phyloP scores from a whole-genome alignment of 2,113 vertebrate species.

The Strix uralensis region DNA sequence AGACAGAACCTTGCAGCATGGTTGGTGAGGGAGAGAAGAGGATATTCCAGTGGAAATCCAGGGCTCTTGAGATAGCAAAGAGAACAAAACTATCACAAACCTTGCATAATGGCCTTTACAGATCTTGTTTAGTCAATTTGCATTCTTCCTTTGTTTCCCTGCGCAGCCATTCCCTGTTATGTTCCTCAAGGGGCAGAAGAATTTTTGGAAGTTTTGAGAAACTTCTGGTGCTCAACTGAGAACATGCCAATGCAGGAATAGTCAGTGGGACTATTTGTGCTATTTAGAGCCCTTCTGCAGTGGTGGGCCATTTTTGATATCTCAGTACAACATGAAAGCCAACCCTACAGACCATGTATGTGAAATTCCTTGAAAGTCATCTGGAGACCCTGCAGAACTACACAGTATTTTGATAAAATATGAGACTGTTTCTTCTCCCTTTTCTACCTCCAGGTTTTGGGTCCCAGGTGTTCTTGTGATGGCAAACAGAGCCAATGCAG shows the following conservation, averaged over 20 bases:
- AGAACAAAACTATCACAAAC: background rate
- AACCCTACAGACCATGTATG: accelerated
- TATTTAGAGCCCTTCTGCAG: background rate
- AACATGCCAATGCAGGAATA: background rate
- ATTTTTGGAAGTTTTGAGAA: background rate
- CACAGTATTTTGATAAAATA: background rate
- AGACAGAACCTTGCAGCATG: background rate
- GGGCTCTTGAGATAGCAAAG: background rate
- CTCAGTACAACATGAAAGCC: background rate
- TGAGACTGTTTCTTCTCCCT: background rate
- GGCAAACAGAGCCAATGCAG: background rate
- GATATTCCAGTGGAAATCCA: background rate
- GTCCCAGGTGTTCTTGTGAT: background rate
- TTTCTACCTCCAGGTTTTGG: background rate
- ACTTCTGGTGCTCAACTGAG: background rate
- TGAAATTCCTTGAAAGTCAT: background rate
- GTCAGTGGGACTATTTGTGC: background rate
- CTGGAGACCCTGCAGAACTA: background rate
- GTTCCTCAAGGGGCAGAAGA: background rate
- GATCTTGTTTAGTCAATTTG: background rate
- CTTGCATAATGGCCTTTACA: background rate
- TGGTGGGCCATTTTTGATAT: background rate
- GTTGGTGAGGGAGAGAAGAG: background rate
- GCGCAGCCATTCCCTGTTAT: background rate
- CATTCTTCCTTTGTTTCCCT: background rate